A percentile compares a stretch with the other conserved stretches of the same genome.
Conservation (phyloP, 2,797 vertebrate species). For the Sebastolobus alascanus region DNA sequence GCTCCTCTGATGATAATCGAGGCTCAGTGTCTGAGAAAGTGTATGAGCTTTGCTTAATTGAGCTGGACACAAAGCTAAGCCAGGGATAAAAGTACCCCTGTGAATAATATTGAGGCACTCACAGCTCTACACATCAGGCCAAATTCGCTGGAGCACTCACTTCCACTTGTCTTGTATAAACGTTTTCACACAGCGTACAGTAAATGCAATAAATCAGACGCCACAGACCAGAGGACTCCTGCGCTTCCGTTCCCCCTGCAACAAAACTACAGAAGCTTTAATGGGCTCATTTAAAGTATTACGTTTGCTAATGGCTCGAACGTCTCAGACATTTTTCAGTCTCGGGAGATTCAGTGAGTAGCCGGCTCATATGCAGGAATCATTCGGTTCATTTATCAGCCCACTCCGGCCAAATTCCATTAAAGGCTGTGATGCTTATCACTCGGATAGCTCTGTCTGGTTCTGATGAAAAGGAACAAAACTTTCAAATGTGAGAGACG, state of each 20-base stretch:
- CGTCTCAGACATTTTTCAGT: slow-evolving; percentile 30
- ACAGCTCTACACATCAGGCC: slow-evolving; percentile 58
- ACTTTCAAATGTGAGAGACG: slow-evolving; percentile 31
- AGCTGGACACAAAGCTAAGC: slow-evolving; percentile 72
- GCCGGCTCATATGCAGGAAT: slow-evolving; percentile 27
- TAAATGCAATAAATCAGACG: slow-evolving; percentile 57
- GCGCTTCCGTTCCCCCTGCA: not conserved
- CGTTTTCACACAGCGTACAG: slow-evolving; percentile 39
- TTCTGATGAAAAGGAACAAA: slow-evolving; percentile 38
- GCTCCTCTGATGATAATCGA: slow-evolving; percentile 62
- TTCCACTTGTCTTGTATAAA: slow-evolving; percentile 57
- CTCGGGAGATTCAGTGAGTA: not conserved
- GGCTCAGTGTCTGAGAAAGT: slow-evolving; percentile 57
- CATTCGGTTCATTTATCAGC: slow-evolving; percentile 54
- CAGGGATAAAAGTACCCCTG: slow-evolving; percentile 64
- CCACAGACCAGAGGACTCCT: slow-evolving; percentile 9
- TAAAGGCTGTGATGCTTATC: slow-evolving; percentile 35
- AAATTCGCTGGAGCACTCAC: slow-evolving; percentile 60
- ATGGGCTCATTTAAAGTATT: slow-evolving; percentile 44
- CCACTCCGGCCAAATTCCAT: slow-evolving; percentile 44
- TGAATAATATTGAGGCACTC: slow-evolving; percentile 72
- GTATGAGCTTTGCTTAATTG: slow-evolving; percentile 69
- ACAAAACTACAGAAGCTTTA: slow-evolving; percentile 35
- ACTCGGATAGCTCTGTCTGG: not conserved
- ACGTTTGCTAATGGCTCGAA: slow-evolving; percentile 41